Conservation (phyloP, 2,888 invertebrate genomes). For the Tiphia femorata region DNA sequence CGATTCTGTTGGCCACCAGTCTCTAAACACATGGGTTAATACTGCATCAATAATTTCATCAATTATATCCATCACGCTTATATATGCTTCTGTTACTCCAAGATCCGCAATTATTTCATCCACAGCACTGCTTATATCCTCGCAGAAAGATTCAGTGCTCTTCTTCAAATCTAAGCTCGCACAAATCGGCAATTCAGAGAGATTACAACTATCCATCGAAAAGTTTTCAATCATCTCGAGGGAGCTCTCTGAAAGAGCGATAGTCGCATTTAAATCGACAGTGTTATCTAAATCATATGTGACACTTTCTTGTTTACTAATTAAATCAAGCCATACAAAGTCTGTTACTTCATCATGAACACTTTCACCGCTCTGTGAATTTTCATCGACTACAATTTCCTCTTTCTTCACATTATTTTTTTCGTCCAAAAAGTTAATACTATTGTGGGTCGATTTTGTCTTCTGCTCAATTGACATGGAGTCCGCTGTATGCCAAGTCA, state of each 20-base stretch:
- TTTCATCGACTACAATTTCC: constrained; percentile 9
- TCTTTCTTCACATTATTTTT: constrained; percentile 1
- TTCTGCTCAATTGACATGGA: no score
- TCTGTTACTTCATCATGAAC: constrained; percentile 6
- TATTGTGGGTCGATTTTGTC: no score
- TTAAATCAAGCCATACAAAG: constrained; percentile 22
- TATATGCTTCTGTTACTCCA: constrained; percentile 36
- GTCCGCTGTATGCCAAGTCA: no score
- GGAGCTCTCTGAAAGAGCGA: neutral
- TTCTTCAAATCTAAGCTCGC: constrained; percentile 49
- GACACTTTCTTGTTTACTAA: neutral
- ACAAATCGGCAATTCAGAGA: constrained; percentile 48
- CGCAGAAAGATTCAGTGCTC: constrained; percentile 49
- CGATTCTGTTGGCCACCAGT: no score
- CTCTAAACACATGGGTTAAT: no score
- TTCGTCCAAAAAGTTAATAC: neutral
- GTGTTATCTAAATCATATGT: neutral
- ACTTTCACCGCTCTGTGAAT: constrained; percentile 12
- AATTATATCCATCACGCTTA: constrained; percentile 45
- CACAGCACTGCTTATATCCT: constrained; percentile 54
- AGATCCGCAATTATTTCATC: constrained; percentile 60
- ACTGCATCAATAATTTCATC: constrained; percentile 51
- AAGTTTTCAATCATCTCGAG: constrained; percentile 2
- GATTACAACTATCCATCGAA: constrained; percentile 49
- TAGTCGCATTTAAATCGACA: neutral